Base-by-base conservation (phyloP, 2,888 invertebrate species). In the Leptinotarsa juncta region DNA sequence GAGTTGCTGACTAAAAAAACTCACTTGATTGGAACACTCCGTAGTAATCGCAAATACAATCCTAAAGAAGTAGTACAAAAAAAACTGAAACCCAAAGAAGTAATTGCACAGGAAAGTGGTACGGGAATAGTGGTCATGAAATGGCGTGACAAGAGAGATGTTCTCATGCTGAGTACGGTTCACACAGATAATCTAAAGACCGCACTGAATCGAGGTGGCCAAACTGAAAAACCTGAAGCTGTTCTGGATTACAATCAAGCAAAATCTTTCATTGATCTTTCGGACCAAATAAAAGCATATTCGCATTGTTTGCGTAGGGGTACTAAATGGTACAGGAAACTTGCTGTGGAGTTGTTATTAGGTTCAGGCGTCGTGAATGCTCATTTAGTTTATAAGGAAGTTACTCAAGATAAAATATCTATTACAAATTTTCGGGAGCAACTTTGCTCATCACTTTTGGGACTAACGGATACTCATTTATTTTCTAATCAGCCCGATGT, bases 251-350 rank as follows among this genome's bases (percentile, higher is more conserved):
- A 66, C 16, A 48, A 66, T 66, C 14, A 49, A 66, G 18, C 66
- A 18, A 66, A 66, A 20, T 66, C 66, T n/a, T 66, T 42, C 66
- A 66, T 66, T 49, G 66, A 66, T 66, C 48, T 55, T 15, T 15
- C 55, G n/a, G 18, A 55, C n/a, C 55, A 55, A 26, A 26, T 26
- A 26, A 26, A 26, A 26, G 26, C 26, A 26, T 26, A 26, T 26
- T 26, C 26, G 26, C 26, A 26, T 26, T 26, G 26, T 26, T 26
- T 26, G 26, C 26, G 26, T 26, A 26, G 26, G 26, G 26, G 26
- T 26, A 26, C 26, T 26, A 26, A 26, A 26, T 26, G 26, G 26
- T 26, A 26, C 26, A 26, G 26, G 5, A 26, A 26, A 26, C 26
- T 26, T 26, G 26, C 26, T 26, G 26, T 26, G 26, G 26, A 26